Evolutionary conservation across 2,797 vertebrate species (phyloP), one percentile per base, ranked within the genome.

Genomic region (Lophotriccus pileatus): DNA sequence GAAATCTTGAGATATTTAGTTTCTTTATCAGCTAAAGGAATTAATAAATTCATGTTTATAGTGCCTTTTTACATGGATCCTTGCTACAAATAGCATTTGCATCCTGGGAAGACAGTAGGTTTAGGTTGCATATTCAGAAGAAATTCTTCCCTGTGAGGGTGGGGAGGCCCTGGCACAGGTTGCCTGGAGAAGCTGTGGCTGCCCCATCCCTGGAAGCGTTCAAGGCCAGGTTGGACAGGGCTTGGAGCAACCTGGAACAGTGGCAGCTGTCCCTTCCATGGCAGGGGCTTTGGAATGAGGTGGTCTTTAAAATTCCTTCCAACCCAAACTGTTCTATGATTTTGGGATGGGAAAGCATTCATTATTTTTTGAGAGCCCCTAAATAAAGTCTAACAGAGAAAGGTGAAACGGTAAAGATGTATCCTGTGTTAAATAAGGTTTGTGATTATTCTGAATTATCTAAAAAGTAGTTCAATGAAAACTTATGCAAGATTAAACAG

Each of bases 281-380:
- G 46, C 6, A 59, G 18, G 5, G 14, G 11, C 1, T 2, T 39
- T 72, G 30, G 25, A 53, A 18, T 5, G 14, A 32, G 7, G 11
- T 12, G 20, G 22, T 47, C 19, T 59, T 60, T 47, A 9, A 78
- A 32, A 30, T n/a, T 16, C 7, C 15, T 53, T 77, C 25, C 30
- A 32, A 47, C 9, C 3, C 10, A 66, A 59, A 72, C 5, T 11
- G 18, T 47, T 47, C 44, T 12, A 4, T 41, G 30, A 47, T 63
- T 73, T 55, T 49, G 53, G 5, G 16, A 23, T 62, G 37, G 25
- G 17, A 89, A 72, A 60, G 9, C 3, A 18, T 13, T 41, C 3
- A 12, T 27, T n/a, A 2, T 4, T 27, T 22, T 30, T 14, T 28
- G 5, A 9, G 4, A 5, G 1, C 2, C 4, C 22, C 14, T 56